Evolutionary conservation across 2,797 vertebrate genomes (phyloP).

Genomic region (Picus viridis): DNA sequence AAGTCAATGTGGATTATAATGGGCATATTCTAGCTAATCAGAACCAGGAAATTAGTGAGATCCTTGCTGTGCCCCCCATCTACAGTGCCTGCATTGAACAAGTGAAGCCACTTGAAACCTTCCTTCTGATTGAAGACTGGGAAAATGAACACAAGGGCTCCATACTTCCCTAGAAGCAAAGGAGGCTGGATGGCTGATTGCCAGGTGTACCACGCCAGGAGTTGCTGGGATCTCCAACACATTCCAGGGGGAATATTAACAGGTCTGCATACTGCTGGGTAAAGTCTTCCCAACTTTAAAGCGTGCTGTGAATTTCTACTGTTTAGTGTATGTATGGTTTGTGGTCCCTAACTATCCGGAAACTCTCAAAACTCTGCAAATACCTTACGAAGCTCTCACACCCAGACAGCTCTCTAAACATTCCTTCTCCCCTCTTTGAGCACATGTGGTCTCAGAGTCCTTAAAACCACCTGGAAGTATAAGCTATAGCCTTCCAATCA

Average conservation of each 20-base stretch:
- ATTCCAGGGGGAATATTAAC: conserved; percentile 61
- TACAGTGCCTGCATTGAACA: not conserved
- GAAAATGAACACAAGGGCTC: not conserved
- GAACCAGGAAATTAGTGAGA: not conserved
- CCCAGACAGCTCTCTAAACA: conserved; percentile 45
- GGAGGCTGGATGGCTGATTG: conserved; percentile 7
- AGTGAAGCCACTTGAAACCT: not conserved
- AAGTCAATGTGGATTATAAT: not conserved
- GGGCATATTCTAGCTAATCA: not conserved
- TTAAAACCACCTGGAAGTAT: conserved; percentile 44
- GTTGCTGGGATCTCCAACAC: not conserved
- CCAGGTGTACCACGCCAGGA: conserved; percentile 23
- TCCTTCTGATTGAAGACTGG: not conserved
- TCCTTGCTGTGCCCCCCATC: not conserved
- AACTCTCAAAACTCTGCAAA: conserved; percentile 58
- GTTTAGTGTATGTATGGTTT: not conserved
- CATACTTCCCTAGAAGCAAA: conserved; percentile 7
- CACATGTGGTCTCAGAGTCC: conserved; percentile 17
- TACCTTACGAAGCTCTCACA: conserved; percentile 31
- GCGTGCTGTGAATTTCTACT: conserved; percentile 14
- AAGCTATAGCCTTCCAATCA: conserved; percentile 59
- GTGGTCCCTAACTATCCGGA: conserved; percentile 32
- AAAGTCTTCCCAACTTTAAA: conserved; percentile 22
- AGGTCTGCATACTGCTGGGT: conserved; percentile 30
- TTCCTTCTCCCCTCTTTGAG: conserved; percentile 24